Base-by-base conservation (phyloP, 2,888 invertebrate genomes). In the Ctena decussata region DNA sequence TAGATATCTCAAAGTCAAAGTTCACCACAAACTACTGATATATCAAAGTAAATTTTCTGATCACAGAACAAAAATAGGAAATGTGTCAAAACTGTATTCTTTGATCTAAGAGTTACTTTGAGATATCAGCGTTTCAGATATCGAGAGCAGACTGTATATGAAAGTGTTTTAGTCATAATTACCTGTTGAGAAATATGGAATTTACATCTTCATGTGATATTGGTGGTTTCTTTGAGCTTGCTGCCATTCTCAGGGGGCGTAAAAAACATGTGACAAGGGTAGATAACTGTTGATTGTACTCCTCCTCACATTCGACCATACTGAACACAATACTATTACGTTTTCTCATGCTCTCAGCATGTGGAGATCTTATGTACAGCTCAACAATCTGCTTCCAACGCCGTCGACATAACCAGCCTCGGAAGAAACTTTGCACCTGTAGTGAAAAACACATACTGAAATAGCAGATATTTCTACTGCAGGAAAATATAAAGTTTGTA, bases 331-430 rank as follows among this genome's bases (percentile, higher is more conserved):
- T 97, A 97, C 97, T 98, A 96, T 98, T 98, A 82, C 98, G 96
- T 95, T 98, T 98, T 79, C 98, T 96, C 98, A 98, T 98, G 95
- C 98, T 98, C 95, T 98, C 98, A 0, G 98, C 98, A 95, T 98
- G 98, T 0, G 98, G 98, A 85, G 98, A 98, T 95, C 98, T 98
- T 60, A 98, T 98, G 96, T 98, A 98, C 95, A 98, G 98, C 93
- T 98, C 98, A 27, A 98, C 98, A 80, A 98, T 98, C 95, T 98
- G 98, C 96, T 98, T 98, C 98, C 98, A 98, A 60, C 98, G 96
- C 12, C 98, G 96, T 18, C 98, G 97, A 95, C 98, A 98, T 79
- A 98, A 96, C 98, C 98, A 98, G 18, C 98, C 98, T 8, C 98
- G 97, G 96, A 98, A 98, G 96, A 98, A 98, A 94, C 98, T 98